Evolutionary conservation across 2,888 invertebrate genomes (phyloP).

Genomic region (Thalpophila matura): DNA sequence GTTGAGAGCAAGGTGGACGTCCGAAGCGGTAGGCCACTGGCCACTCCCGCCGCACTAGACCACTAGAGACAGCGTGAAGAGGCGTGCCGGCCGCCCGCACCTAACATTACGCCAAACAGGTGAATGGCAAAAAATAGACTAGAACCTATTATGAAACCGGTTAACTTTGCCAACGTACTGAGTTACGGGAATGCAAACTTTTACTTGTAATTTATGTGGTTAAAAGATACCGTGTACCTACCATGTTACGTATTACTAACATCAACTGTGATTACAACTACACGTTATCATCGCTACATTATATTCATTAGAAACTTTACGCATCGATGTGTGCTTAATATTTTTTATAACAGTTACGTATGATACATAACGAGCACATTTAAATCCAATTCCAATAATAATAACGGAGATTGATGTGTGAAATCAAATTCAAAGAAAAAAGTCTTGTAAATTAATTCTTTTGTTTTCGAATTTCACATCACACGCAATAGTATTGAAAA

Average conservation of each 20-base stretch:
- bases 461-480: slow-evolving; percentile 76
- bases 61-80: slow-evolving; percentile 72
- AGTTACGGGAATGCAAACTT: slow-evolving; percentile 84
- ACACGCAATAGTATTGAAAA: slow-evolving; percentile 61
- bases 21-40: slow-evolving; percentile 67
- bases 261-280: slow-evolving; percentile 57
- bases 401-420: slow-evolving; percentile 66
- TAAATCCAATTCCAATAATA: slow-evolving; percentile 39
- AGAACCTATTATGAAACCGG: slow-evolving; percentile 84
- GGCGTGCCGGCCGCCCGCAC: slow-evolving; percentile 68
- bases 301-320: slow-evolving; percentile 39
- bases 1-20: slow-evolving; percentile 66
- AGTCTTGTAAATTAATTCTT: slow-evolving; percentile 65
- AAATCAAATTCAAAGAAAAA: slow-evolving; percentile 59
- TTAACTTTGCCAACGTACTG: slow-evolving; percentile 73
- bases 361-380: slow-evolving; percentile 27
- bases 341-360: slow-evolving; percentile 15
- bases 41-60: slow-evolving; percentile 66
- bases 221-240: slow-evolving; percentile 73
- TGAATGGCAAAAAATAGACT: slow-evolving; percentile 87
- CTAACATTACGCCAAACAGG: slow-evolving; percentile 77
- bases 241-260: slow-evolving; percentile 71
- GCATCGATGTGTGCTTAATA: slow-evolving; percentile 25
- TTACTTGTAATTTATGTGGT: slow-evolving; percentile 87
- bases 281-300: slow-evolving; percentile 34